These are phyloP conservation scores for Asobara japonica DNA, from an alignment of 1,140 invertebrate species.

Conservation along the genomic window DNA sequence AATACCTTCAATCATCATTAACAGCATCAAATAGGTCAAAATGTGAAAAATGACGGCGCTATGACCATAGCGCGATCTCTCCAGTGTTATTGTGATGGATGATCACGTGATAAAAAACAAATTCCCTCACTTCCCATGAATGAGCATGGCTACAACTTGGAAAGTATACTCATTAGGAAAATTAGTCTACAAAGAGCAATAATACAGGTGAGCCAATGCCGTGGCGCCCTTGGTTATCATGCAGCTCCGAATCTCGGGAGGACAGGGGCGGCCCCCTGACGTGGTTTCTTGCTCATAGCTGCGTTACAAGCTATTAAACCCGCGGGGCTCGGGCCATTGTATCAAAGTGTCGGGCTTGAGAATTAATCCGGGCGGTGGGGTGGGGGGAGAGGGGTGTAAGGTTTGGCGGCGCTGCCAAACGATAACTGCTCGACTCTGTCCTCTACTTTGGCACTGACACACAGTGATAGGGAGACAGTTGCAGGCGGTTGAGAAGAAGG, in stretches of 20 bases:
- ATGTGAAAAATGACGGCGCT: too few relatives aligned
- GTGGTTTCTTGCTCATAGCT: slow-evolving; percentile 21
- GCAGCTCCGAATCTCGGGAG: neutral
- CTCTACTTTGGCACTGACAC: slow-evolving; percentile 9
- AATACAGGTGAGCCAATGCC: slow-evolving; percentile 7
- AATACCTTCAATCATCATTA: too few relatives aligned
- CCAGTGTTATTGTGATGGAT: too few relatives aligned
- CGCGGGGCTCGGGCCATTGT: slow-evolving; percentile 20
- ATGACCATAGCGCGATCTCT: too few relatives aligned
- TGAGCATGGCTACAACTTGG: too few relatives aligned
- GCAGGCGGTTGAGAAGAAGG: slow-evolving; percentile 15
- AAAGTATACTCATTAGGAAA: too few relatives aligned
- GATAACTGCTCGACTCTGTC: slow-evolving; percentile 43
- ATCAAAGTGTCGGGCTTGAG: slow-evolving; percentile 19
- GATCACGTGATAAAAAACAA: too few relatives aligned
- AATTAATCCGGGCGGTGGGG: neutral
- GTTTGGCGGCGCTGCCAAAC: slow-evolving; percentile 53
- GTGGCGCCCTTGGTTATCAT: neutral
- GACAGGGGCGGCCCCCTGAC: neutral
- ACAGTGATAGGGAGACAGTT: slow-evolving; percentile 2
- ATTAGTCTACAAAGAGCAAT: neutral
- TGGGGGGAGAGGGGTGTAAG: slow-evolving; percentile 11
- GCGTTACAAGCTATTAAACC: neutral
- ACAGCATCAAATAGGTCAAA: too few relatives aligned
- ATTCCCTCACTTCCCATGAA: too few relatives aligned